Percentiles rank a stretch among this genome's conserved stretches.
These are phyloP conservation scores for Pteropus rufus DNA, from an alignment of 2,797 vertebrate genomes.

Conservation along the genomic window DNA sequence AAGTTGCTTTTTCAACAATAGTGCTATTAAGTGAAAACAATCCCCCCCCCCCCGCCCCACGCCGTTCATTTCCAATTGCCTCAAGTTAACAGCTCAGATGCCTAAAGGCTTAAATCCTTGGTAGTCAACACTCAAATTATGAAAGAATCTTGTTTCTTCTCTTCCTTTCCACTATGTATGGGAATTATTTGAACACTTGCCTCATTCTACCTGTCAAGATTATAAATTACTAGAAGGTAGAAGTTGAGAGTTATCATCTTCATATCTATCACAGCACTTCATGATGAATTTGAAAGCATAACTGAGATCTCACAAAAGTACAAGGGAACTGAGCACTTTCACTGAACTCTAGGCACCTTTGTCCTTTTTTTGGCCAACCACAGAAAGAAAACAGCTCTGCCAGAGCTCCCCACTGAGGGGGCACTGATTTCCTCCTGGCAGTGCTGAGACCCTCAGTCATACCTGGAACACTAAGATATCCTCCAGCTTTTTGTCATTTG, in stretches of 20 bases:
- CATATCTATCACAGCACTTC: background rate
- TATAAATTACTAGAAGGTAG: background rate
- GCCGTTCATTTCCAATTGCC: constrained; percentile 20
- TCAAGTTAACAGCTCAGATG: constrained; percentile 37
- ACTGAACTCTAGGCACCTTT: background rate
- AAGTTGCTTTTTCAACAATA: constrained; percentile 35
- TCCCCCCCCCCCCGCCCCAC: background rate
- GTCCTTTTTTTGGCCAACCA: background rate
- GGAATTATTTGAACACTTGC: constrained; percentile 15
- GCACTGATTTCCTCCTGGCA: background rate
- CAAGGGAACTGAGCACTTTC: background rate
- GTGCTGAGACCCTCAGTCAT: background rate
- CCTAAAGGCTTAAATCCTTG: background rate
- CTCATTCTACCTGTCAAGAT: background rate
- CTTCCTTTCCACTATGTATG: background rate
- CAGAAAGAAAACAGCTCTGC: background rate
- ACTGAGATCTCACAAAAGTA: background rate
- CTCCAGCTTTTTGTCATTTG: background rate
- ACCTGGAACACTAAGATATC: background rate
- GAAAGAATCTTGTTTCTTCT: background rate
- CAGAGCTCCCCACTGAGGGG: background rate
- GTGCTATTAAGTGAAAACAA: constrained; percentile 29
- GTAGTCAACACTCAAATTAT: constrained; percentile 1
- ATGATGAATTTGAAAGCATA: constrained; percentile 13
- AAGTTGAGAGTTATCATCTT: background rate